Evolutionary conservation across 2,888 invertebrate species (phyloP).

Genomic region (Lithosia quadra): DNA sequence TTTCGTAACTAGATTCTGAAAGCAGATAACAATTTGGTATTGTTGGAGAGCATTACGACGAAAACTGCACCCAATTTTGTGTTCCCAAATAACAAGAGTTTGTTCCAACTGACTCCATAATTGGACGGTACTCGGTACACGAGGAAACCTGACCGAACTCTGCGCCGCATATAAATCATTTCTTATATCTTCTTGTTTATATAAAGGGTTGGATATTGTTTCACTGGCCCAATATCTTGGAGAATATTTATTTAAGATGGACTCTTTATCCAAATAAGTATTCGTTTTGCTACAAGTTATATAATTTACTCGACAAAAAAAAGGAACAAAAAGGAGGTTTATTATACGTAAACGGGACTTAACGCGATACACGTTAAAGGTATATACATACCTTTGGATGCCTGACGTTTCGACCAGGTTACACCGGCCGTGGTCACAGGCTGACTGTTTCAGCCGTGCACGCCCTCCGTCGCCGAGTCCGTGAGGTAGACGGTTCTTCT

Average conservation of each 20-base stretch:
- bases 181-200: slow-evolving; percentile 21
- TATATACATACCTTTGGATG: no score
- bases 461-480: no score
- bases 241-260: background rate
- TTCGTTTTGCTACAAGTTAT: background rate
- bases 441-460: no score
- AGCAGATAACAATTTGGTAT: background rate
- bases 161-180: slow-evolving; percentile 35
- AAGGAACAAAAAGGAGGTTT: no score
- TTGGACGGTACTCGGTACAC: slow-evolving; percentile 30
- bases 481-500: no score
- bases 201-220: slow-evolving; percentile 7
- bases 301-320: background rate
- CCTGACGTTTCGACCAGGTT: no score
- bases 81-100: slow-evolving; percentile 28
- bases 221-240: slow-evolving; percentile 3
- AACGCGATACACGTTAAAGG: no score
- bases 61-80: slow-evolving; percentile 22
- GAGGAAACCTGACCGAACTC: slow-evolving; percentile 32
- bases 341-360: no score
- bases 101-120: slow-evolving; percentile 30
- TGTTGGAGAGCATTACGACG: slow-evolving; percentile 13
- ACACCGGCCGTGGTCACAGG: no score
- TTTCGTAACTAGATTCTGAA: background rate
- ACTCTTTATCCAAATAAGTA: background rate